A percentile compares a stretch with the other conserved stretches of the same genome.
These are phyloP conservation scores for Pinna nobilis DNA, from an alignment of 1,140 invertebrate species.

Conservation along the genomic window DNA sequence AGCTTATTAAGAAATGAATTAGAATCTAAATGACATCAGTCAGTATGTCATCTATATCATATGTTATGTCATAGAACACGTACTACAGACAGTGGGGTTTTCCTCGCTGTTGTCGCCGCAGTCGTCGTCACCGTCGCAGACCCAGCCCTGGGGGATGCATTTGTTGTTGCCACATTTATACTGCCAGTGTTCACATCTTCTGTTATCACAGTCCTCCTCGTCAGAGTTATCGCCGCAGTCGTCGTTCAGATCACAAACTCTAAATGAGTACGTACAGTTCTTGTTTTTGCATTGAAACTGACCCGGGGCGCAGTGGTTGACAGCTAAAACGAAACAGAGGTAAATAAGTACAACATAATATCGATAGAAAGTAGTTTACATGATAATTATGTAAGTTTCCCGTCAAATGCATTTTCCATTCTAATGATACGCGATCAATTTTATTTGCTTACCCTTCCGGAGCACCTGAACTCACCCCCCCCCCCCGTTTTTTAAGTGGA, in stretches of 20 bases:
- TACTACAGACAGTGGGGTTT: constrained; percentile 88
- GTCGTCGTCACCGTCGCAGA: constrained; percentile 83
- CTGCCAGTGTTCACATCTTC: constrained; percentile 69
- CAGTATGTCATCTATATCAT: neutral
- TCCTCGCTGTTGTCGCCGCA: constrained; percentile 97
- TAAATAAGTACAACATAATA: neutral
- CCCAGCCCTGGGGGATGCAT: constrained; percentile 64
- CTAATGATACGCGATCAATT: too few relatives aligned
- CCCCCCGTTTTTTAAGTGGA: too few relatives aligned
- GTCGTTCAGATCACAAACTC: constrained; percentile 93
- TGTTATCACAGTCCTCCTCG: constrained; percentile 79
- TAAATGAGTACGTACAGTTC: constrained; percentile 92
- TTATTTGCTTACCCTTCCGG: too few relatives aligned
- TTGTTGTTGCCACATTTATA: constrained; percentile 62
- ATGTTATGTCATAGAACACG: constrained; percentile 12
- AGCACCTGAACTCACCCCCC: too few relatives aligned
- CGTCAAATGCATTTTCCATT: too few relatives aligned
- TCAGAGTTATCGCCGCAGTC: constrained; percentile 93
- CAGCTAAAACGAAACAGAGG: constrained; percentile 54
- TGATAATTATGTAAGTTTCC: too few relatives aligned
- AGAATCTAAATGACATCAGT: too few relatives aligned
- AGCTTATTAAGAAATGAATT: too few relatives aligned
- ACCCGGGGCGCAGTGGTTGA: constrained; percentile 82
- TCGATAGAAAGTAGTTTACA: too few relatives aligned
- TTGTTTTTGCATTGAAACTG: constrained; percentile 95